Percentiles rank a stretch among this genome's conserved stretches.
These are phyloP conservation scores for Lagenorhynchus albirostris DNA, from an alignment of 2,113 vertebrate genomes.

Conservation along the genomic window DNA sequence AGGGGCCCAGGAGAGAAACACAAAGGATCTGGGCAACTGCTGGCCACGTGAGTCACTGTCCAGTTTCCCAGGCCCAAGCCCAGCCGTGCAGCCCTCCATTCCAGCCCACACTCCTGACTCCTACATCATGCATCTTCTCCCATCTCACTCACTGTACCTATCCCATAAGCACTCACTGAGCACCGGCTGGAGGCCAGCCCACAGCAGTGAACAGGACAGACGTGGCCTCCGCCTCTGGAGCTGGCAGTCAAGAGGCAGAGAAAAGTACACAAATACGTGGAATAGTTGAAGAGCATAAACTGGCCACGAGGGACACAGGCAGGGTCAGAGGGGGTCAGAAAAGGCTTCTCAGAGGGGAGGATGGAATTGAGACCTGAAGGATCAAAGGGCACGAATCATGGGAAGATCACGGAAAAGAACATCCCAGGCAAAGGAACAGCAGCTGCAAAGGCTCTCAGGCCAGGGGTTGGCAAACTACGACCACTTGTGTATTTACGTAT, in stretches of 20 bases:
- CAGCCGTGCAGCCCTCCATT: fast-evolving
- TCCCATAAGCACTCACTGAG: neutral
- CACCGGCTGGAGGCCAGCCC: neutral
- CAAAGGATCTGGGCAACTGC: neutral
- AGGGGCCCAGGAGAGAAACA: neutral
- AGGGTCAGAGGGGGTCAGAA: neutral
- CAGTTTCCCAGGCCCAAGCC: neutral
- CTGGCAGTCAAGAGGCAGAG: neutral
- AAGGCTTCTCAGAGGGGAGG: neutral
- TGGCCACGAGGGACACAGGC: neutral
- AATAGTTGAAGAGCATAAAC: fast-evolving
- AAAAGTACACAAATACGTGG: neutral
- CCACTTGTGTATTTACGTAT: fast-evolving
- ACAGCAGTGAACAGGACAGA: neutral
- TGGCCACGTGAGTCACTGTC: neutral
- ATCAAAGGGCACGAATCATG: neutral
- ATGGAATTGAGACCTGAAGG: neutral
- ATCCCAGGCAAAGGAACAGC: neutral
- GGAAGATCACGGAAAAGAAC: neutral
- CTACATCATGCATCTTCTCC: neutral
- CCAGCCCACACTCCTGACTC: neutral
- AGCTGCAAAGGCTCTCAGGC: neutral
- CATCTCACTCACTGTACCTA: fast-evolving
- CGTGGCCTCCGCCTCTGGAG: neutral
- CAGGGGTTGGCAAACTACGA: fast-evolving